Evolutionary conservation across 2,888 invertebrate species (phyloP).

Genomic region (Hyppa rectilinea): DNA sequence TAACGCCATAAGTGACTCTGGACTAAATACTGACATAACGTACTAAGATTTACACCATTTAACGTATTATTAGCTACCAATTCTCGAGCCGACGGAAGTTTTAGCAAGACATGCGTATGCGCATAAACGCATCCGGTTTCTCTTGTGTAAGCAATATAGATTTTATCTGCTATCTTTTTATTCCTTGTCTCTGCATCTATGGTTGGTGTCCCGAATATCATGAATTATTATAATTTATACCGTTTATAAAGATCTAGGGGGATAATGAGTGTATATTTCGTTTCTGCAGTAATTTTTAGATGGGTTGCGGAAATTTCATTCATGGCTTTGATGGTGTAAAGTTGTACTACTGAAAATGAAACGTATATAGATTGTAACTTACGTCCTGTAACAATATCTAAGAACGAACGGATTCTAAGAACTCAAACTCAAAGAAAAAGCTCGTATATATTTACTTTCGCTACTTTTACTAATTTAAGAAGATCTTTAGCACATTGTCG

Average conservation of each 20-base stretch:
- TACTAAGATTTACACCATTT: not conserved
- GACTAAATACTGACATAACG: slow-evolving; percentile 3
- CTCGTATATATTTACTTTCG: too few species aligned
- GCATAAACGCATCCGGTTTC: slow-evolving; percentile 53
- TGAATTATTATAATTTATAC: slow-evolving; percentile 29
- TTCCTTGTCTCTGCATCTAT: slow-evolving; percentile 18
- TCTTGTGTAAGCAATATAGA: slow-evolving; percentile 44
- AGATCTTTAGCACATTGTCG: too few species aligned
- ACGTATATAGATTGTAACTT: not conserved
- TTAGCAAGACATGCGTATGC: slow-evolving; percentile 38
- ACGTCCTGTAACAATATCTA: not conserved
- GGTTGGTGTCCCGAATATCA: slow-evolving; percentile 1
- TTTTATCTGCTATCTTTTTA: slow-evolving; percentile 51
- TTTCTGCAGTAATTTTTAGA: not conserved
- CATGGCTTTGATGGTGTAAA: not conserved
- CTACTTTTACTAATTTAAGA: too few species aligned
- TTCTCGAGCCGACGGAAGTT: slow-evolving; percentile 36
- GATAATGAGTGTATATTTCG: not conserved
- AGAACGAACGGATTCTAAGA: too few species aligned
- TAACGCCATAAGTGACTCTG: not conserved
- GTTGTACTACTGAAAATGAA: not conserved
- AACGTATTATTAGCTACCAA: slow-evolving; percentile 15
- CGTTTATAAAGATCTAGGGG: slow-evolving; percentile 21
- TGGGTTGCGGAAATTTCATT: not conserved
- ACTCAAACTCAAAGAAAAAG: too few species aligned